These are phyloP conservation scores for Leptopilina clavipes DNA, from an alignment of 1,140 invertebrate genomes.

Conservation along the genomic window DNA sequence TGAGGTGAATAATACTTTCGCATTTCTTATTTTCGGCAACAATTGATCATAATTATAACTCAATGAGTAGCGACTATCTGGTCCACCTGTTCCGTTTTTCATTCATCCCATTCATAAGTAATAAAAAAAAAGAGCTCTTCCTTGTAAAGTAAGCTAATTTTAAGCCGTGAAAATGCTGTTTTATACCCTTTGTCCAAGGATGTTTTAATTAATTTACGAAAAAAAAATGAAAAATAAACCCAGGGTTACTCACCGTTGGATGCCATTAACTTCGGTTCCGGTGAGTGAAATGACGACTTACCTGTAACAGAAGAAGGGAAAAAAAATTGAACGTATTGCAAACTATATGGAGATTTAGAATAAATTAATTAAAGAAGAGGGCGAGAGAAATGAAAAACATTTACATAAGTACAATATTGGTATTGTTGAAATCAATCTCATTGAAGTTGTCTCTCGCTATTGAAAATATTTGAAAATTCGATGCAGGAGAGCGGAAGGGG, in stretches of 20 bases:
- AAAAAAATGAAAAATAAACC: neutral
- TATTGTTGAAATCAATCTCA: neutral
- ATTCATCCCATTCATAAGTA: neutral
- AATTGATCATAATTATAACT: conserved; percentile 39
- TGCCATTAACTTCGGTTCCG: conserved; percentile 29
- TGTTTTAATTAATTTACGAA: neutral
- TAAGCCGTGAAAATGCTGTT: neutral
- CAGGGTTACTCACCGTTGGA: conserved; percentile 1
- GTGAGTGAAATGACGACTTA: conserved; percentile 57
- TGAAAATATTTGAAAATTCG: conserved; percentile 26
- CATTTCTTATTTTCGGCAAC: conserved; percentile 43
- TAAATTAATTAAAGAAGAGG: too few species aligned
- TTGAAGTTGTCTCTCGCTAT: neutral
- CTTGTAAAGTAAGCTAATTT: neutral
- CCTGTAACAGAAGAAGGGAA: conserved; percentile 63
- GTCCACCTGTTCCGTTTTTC: neutral
- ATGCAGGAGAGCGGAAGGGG: conserved; percentile 1
- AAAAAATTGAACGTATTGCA: too few species aligned
- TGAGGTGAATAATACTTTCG: conserved; percentile 26
- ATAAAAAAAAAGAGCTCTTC: neutral
- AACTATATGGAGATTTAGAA: too few species aligned
- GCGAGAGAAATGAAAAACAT: neutral
- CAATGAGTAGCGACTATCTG: too few species aligned
- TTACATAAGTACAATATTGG: conserved; percentile 30
- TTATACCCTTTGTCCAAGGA: neutral